phyloP scores from a whole-genome alignment of 2,888 invertebrate species.

The Limenitis camilla region DNA sequence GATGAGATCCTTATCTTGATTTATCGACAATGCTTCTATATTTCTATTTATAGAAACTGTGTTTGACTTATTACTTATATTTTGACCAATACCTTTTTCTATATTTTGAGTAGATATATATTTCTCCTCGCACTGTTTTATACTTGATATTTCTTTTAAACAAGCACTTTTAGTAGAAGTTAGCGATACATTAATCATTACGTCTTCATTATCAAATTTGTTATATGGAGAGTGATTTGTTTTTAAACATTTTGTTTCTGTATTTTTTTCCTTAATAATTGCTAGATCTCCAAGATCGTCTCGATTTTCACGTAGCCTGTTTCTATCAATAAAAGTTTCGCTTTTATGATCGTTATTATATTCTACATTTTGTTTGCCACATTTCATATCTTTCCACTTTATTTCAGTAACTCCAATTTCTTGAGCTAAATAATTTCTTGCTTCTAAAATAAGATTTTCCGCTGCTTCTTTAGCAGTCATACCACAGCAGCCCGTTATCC shows the following conservation, averaged over 20 bases:
- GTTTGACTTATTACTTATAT: too few species aligned
- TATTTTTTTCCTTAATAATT: too few species aligned
- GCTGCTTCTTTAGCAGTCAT: slow-evolving; percentile 89
- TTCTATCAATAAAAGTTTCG: not conserved
- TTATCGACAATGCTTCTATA: not conserved
- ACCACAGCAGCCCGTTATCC: slow-evolving; percentile 86
- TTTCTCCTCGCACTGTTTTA: too few species aligned
- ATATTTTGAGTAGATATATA: too few species aligned
- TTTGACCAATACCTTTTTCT: too few species aligned
- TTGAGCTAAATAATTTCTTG: slow-evolving; percentile 79
- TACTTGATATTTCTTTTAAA: too few species aligned
- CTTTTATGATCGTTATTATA: not conserved
- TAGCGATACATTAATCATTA: too few species aligned
- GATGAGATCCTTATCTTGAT: slow-evolving; percentile 41
- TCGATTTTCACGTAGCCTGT: not conserved
- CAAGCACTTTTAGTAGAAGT: too few species aligned
- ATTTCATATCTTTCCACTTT: slow-evolving; percentile 73
- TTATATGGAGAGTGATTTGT: too few species aligned
- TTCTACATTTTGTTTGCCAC: slow-evolving; percentile 11
- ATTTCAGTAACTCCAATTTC: slow-evolving; percentile 83
- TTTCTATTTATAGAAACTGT: too few species aligned
- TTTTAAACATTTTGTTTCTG: too few species aligned
- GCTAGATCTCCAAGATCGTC: not conserved
- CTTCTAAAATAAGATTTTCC: slow-evolving; percentile 82
- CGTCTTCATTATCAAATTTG: too few species aligned